phyloP scores from a whole-genome alignment of 2,797 vertebrate genomes.

The Limnodromus scolopaceus region DNA sequence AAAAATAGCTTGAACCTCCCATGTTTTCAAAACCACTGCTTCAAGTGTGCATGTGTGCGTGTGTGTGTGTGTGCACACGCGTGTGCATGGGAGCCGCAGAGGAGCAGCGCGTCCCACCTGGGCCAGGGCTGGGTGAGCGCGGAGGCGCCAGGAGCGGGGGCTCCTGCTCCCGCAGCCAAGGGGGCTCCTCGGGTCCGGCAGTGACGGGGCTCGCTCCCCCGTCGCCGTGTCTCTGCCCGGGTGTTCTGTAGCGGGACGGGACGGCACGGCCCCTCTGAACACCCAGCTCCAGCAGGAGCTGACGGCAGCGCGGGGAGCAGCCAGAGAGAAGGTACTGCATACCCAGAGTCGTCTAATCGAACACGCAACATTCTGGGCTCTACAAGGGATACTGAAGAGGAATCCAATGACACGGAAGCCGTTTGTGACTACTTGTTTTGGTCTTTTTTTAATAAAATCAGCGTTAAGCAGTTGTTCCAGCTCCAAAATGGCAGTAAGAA shows the following conservation, averaged over 20 bases:
- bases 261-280: accelerated
- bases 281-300: neutral
- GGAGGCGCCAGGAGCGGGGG: neutral
- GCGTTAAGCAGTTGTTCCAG: neutral
- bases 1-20: neutral
- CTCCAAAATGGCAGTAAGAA: neutral
- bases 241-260: neutral
- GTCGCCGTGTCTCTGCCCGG: neutral
- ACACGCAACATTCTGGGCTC: neutral
- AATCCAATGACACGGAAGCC: neutral
- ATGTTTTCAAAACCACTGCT: neutral
- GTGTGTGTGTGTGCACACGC: no score
- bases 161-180: neutral
- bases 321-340: neutral
- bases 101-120: accelerated
- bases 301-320: neutral
- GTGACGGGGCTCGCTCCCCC: accelerated
- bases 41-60: neutral
- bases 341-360: neutral
- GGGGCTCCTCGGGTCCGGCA: neutral
- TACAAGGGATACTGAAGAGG: neutral
- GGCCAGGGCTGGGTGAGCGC: neutral
- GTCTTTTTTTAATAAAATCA: neutral
- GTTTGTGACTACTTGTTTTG: neutral
- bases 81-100: accelerated